phyloP scores from a whole-genome alignment of 2,888 invertebrate genomes.

The Trichacis sp. region DNA sequence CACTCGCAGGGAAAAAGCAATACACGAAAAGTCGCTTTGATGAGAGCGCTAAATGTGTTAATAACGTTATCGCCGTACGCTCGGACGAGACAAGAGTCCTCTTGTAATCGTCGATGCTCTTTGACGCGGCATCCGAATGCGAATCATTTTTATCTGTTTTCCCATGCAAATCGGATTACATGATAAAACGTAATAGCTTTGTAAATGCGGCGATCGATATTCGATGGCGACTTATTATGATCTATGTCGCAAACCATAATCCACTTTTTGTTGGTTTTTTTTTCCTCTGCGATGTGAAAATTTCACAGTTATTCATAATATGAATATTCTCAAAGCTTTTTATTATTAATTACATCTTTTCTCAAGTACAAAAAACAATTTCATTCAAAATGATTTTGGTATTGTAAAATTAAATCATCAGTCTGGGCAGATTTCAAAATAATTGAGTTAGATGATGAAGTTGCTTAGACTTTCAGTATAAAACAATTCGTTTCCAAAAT shows the following conservation, averaged over 20 bases:
- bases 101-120: constrained; percentile 41
- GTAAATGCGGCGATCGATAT: constrained; percentile 14
- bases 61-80: constrained; percentile 24
- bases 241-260: constrained; percentile 8
- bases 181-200: constrained; percentile 28
- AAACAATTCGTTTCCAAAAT: too few relatives aligned
- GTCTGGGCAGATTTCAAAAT: too few relatives aligned
- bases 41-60: constrained; percentile 13
- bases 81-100: constrained; percentile 26
- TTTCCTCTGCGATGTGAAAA: too few relatives aligned
- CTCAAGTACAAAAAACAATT: too few relatives aligned
- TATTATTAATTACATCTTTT: too few relatives aligned
- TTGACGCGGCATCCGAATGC: constrained; percentile 29
- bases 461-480: too few relatives aligned
- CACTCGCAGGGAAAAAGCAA: background rate
- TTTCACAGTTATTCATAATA: too few relatives aligned
- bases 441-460: too few relatives aligned
- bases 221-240: constrained; percentile 29
- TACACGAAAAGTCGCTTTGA: background rate
- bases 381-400: too few relatives aligned
- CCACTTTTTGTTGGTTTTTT: constrained; percentile 28
- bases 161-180: constrained; percentile 39
- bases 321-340: too few relatives aligned
- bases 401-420: too few relatives aligned
- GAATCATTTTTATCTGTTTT: constrained; percentile 38